phyloP scores from a whole-genome alignment of 2,888 invertebrate species.

The Leistus spinibarbis region DNA sequence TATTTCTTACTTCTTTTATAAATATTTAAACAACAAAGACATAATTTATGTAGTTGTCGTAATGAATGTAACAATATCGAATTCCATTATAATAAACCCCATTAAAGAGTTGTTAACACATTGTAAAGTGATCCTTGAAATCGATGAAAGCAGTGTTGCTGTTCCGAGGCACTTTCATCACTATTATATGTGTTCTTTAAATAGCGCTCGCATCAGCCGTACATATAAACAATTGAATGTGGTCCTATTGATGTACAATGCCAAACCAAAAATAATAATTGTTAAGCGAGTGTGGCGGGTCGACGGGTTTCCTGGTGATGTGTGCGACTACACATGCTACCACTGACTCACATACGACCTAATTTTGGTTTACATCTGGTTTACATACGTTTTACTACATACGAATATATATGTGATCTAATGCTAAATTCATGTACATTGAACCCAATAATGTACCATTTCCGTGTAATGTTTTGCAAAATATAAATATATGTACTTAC shows the following conservation, averaged over 20 bases:
- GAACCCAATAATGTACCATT: background rate
- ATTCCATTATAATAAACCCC: background rate
- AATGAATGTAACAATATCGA: background rate
- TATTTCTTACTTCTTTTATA: too few species aligned
- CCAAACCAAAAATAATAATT: background rate
- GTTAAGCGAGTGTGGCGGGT: background rate
- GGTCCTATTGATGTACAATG: background rate
- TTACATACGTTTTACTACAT: background rate
- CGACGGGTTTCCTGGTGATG: background rate
- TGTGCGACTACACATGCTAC: background rate
- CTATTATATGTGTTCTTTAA: background rate
- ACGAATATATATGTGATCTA: background rate
- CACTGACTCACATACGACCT: constrained; percentile 4
- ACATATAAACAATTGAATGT: background rate
- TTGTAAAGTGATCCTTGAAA: background rate
- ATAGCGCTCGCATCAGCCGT: background rate
- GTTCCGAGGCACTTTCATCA: background rate
- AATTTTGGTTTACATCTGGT: background rate
- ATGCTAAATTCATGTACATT: background rate
- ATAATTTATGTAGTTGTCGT: background rate
- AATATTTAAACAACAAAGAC: background rate
- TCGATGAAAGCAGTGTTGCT: background rate
- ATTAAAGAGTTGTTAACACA: background rate
- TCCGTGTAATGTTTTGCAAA: background rate
- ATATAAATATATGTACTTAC: background rate